Evolutionary conservation across 92 coral and sea anemone genomes (phyloP).

Genomic region (Parazoanthus atlanticus): DNA sequence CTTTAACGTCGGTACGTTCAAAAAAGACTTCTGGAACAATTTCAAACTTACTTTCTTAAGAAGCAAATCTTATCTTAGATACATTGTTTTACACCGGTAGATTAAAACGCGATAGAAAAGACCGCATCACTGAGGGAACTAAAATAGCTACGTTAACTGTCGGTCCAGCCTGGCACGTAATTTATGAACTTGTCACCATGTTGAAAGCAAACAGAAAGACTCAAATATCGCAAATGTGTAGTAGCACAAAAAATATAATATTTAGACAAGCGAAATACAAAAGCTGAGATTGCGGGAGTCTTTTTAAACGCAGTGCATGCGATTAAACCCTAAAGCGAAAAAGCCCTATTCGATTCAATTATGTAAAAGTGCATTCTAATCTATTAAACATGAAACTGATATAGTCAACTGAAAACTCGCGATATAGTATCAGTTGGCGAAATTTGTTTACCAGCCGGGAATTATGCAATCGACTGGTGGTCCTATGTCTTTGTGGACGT

Average conservation of each 20-base stretch:
- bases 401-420: neutral
- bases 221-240: too few species aligned
- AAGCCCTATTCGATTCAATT: neutral
- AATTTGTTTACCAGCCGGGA: neutral
- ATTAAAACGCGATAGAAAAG: slow-evolving; percentile 2
- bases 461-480: neutral
- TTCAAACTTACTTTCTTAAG: slow-evolving; percentile 5
- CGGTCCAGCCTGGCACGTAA: neutral
- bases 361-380: neutral
- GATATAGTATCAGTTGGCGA: too few species aligned
- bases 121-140: neutral
- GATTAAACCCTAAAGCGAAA: neutral
- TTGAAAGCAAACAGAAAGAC: neutral
- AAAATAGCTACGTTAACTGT: neutral
- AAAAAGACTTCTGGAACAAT: slow-evolving; percentile 4
- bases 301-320: neutral
- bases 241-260: too few species aligned
- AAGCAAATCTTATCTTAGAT: slow-evolving; percentile 1
- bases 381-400: neutral
- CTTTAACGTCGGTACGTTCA: neutral
- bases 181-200: neutral
- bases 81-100: slow-evolving; percentile 20
- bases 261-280: neutral
- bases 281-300: neutral
- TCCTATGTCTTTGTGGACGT: too few species aligned